Conservation (phyloP, 2,113 vertebrate genomes). For the Syngnathus floridae region DNA sequence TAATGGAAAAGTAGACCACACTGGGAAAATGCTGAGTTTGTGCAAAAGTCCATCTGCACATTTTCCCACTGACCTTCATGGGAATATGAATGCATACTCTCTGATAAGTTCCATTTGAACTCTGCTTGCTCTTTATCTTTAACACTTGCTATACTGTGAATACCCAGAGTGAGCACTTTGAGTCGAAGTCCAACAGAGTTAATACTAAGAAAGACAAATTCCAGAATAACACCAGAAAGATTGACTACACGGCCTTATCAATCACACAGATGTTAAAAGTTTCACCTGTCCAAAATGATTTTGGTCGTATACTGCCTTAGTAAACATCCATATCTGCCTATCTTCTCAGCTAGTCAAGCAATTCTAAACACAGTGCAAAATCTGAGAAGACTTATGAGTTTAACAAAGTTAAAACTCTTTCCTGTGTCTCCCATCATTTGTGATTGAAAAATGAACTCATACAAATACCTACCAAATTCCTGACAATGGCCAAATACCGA, state of each 20-base stretch:
- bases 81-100: conserved; percentile 31
- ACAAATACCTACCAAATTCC: not conserved
- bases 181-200: too few species aligned
- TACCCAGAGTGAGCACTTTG: too few species aligned
- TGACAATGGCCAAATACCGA: not conserved
- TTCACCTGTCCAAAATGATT: too few species aligned
- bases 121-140: too few species aligned
- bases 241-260: too few species aligned
- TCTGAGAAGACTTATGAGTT: conserved; percentile 36
- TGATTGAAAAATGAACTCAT: not conserved
- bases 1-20: conserved; percentile 45
- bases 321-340: not conserved
- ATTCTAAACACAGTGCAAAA: conserved; percentile 56
- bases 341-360: conserved; percentile 43
- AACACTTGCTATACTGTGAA: too few species aligned
- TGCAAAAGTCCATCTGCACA: conserved; percentile 65
- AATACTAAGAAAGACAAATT: too few species aligned
- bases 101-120: too few species aligned
- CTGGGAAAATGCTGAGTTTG: conserved; percentile 65
- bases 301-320: too few species aligned
- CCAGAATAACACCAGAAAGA: too few species aligned
- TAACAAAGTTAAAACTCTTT: not conserved
- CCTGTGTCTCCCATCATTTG: not conserved
- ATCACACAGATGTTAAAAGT: too few species aligned
- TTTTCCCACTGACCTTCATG: conserved; percentile 62